A percentile compares a stretch with the other conserved stretches of the same genome.
Conservation (phyloP, 2,888 invertebrate species). For the Strigamia transsilvanica region DNA sequence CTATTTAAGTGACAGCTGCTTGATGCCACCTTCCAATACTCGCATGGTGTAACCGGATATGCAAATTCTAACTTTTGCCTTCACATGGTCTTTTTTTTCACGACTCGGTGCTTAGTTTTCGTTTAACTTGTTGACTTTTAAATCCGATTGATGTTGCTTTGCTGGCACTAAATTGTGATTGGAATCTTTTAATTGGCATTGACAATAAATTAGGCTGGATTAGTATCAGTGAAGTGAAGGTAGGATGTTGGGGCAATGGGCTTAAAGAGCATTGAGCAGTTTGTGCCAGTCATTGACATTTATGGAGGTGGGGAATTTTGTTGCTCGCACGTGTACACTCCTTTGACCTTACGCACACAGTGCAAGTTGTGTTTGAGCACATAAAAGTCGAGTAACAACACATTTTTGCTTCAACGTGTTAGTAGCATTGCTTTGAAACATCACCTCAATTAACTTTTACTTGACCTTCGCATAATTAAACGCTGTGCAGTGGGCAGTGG, state of each 20-base stretch:
- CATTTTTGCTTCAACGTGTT: not conserved
- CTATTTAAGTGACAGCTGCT: slow-evolving; percentile 5
- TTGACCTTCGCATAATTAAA: slow-evolving; percentile 13
- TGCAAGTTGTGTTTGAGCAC: not conserved
- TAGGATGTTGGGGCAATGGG: too few relatives aligned
- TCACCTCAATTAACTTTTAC: slow-evolving; percentile 18
- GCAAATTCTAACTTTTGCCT: slow-evolving; percentile 5
- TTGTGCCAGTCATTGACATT: slow-evolving; percentile 3
- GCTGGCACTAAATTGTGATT: not conserved
- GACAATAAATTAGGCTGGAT: not conserved
- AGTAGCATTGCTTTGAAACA: not conserved
- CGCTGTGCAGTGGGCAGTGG: not conserved
- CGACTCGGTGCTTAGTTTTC: not conserved
- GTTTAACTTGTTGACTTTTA: not conserved
- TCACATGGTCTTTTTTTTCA: not conserved
- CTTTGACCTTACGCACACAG: not conserved
- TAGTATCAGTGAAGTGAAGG: not conserved
- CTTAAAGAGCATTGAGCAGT: not conserved
- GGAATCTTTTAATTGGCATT: too few relatives aligned
- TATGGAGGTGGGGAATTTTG: not conserved
- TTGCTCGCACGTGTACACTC: not conserved
- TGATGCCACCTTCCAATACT: not conserved
- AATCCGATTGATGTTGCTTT: not conserved
- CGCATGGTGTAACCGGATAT: not conserved
- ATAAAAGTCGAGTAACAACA: slow-evolving; percentile 11